Percentiles rank a stretch among this genome's conserved stretches.
phyloP scores from a whole-genome alignment of 2,797 vertebrate species.

The Schizopygopsis pylzovi region DNA sequence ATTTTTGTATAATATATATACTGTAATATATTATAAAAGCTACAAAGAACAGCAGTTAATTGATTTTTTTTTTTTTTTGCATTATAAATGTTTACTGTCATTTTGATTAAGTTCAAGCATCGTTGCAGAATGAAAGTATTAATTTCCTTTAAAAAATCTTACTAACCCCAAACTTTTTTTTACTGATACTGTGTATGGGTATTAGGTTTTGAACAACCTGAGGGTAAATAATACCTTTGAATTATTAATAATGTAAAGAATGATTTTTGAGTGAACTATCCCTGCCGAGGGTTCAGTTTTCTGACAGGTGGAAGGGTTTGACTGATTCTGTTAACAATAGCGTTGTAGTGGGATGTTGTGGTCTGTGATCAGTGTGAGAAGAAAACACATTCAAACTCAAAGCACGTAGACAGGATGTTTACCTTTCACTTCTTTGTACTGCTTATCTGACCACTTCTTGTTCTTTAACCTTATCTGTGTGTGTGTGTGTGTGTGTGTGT shows the following conservation, averaged over 20 bases:
- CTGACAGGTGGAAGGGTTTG: slow-evolving; percentile 28
- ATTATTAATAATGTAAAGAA: neutral
- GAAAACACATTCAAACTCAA: slow-evolving; percentile 44
- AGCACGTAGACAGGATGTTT: slow-evolving; percentile 58
- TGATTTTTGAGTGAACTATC: neutral
- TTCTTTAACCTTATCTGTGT: slow-evolving; percentile 31
- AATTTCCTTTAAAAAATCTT: neutral
- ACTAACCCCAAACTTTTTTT: neutral
- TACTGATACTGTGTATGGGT: neutral
- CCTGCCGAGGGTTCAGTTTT: neutral
- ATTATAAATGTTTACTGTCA: no score
- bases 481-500: slow-evolving; percentile 3
- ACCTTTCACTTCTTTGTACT: slow-evolving; percentile 58
- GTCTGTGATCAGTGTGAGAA: slow-evolving; percentile 52
- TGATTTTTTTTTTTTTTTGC: neutral
- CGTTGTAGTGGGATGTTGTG: slow-evolving; percentile 42
- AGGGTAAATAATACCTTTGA: neutral
- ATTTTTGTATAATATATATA: neutral
- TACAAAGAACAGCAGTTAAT: neutral
- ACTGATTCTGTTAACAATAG: slow-evolving; percentile 37
- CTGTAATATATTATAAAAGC: neutral
- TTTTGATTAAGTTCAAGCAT: no score
- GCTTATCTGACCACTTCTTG: slow-evolving; percentile 41
- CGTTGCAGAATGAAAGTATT: neutral
- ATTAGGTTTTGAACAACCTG: neutral